These are phyloP conservation scores for Cancer borealis DNA, from an alignment of 2,888 invertebrate genomes.

Conservation along the genomic window DNA sequence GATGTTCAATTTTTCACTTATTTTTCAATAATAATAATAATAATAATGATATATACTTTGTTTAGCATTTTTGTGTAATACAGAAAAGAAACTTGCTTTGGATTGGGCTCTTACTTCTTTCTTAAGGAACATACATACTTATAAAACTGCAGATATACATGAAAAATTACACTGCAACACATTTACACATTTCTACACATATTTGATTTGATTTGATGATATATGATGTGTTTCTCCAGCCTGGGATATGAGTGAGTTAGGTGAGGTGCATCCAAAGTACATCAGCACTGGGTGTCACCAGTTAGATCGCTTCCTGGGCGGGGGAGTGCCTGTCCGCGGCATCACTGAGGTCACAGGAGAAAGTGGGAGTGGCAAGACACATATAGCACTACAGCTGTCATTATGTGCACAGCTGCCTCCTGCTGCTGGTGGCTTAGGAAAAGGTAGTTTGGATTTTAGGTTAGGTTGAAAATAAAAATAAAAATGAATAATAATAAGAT, in stretches of 20 bases:
- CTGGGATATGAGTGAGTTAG: slow-evolving; percentile 54
- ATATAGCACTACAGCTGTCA: slow-evolving; percentile 87
- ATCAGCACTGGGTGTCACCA: slow-evolving; percentile 82
- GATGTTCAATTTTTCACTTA: not conserved
- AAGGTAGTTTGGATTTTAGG: slow-evolving; percentile 46
- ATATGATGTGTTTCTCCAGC: not conserved
- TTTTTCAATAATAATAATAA: no score
- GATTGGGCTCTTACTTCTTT: no score
- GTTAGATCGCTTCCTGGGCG: slow-evolving; percentile 84
- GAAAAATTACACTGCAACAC: no score
- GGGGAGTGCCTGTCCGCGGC: slow-evolving; percentile 86
- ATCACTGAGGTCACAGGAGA: slow-evolving; percentile 90
- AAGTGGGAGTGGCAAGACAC: slow-evolving; percentile 89
- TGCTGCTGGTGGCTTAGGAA: slow-evolving; percentile 59
- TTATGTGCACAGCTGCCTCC: slow-evolving; percentile 81
- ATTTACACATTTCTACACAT: no score
- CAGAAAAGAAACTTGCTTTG: no score
- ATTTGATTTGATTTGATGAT: no score
- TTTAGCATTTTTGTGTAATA: no score
- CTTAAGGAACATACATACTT: no score
- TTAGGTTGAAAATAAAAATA: no score
- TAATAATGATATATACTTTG: no score
- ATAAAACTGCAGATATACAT: no score
- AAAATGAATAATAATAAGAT: not conserved
- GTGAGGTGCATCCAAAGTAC: not conserved